These are phyloP conservation scores for Thalassarche chlororhynchos DNA, from an alignment of 2,113 vertebrate genomes.

Conservation along the genomic window DNA sequence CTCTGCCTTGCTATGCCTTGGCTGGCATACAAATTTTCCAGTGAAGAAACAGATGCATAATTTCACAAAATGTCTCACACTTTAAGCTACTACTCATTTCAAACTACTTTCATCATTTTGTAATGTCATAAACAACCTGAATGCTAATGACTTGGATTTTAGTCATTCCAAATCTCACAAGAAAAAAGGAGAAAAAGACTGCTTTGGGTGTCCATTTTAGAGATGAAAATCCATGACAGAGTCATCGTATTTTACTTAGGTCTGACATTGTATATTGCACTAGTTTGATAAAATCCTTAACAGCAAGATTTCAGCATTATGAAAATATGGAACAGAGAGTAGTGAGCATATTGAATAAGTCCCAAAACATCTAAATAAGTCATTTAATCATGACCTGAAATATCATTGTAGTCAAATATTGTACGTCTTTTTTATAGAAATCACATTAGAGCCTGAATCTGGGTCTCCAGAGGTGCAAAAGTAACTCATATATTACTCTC, in stretches of 20 bases:
- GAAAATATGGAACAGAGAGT: not conserved
- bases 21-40: slow-evolving; percentile 9
- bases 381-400: not conserved
- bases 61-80: slow-evolving; percentile 53
- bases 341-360: not conserved
- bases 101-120: slow-evolving; percentile 17
- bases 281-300: not conserved
- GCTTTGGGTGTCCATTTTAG: not conserved
- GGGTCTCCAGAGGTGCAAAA: not conserved
- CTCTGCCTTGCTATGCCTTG: not conserved
- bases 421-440: not conserved
- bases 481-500: not conserved
- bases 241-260: not conserved
- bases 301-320: not conserved
- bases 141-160: slow-evolving; percentile 39
- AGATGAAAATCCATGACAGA: not conserved
- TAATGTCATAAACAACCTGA: slow-evolving; percentile 50
- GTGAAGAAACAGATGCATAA: slow-evolving; percentile 45
- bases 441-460: not conserved
- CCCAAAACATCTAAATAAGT: not conserved
- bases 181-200: not conserved
- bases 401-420: not conserved
- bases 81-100: slow-evolving; percentile 25
- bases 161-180: not conserved
- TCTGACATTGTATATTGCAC: not conserved